phyloP scores from a whole-genome alignment of 2,797 vertebrate genomes.

The Cynodonichthys magdalenae region DNA sequence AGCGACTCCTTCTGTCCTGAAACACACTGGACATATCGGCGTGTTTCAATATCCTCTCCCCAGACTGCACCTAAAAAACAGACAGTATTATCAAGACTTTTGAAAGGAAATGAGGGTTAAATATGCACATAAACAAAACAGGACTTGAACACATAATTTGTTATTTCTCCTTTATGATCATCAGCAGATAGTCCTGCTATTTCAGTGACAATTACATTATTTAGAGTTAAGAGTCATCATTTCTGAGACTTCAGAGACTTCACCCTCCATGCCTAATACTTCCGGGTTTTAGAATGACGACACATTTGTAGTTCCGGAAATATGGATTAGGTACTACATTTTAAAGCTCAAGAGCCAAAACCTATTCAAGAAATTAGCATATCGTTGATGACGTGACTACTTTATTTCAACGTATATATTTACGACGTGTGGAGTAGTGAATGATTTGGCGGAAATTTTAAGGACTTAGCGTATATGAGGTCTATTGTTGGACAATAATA shows the following conservation, averaged over 20 bases:
- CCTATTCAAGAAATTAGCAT: background rate
- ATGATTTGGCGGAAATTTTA: background rate
- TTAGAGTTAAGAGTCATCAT: background rate
- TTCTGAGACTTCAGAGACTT: background rate
- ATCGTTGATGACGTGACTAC: accelerated
- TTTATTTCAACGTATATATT: accelerated
- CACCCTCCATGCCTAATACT: slow-evolving; percentile 10
- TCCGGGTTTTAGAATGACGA: slow-evolving; percentile 59
- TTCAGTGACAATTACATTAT: background rate
- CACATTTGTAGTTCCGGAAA: slow-evolving; percentile 45
- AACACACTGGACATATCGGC: slow-evolving; percentile 90
- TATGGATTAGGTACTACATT: background rate
- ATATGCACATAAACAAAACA: no score
- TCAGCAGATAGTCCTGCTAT: slow-evolving; percentile 5
- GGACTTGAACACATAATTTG: background rate
- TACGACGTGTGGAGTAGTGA: background rate
- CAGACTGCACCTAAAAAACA: slow-evolving; percentile 77
- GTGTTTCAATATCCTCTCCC: slow-evolving; percentile 71
- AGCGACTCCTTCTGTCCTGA: slow-evolving; percentile 89
- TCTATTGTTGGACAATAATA: slow-evolving; percentile 51
- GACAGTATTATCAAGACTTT: background rate
- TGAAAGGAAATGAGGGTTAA: background rate
- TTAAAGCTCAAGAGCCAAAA: background rate
- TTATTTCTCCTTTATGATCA: background rate
- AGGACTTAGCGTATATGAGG: background rate